phyloP scores from a whole-genome alignment of 2,113 vertebrate genomes.

The Corynorhinus townsendii region DNA sequence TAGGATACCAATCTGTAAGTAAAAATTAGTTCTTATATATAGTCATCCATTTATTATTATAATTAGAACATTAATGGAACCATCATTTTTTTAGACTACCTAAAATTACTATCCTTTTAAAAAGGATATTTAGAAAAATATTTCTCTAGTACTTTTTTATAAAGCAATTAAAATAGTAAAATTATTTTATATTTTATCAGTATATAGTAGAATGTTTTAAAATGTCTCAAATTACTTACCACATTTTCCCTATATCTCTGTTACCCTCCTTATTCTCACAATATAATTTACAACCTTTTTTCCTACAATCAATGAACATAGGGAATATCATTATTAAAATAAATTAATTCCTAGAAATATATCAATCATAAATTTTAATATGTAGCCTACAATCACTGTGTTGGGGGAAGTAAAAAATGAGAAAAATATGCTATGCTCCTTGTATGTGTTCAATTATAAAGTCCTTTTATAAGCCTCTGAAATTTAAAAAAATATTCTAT shows the following conservation, averaged over 20 bases:
- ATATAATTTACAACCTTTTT: background rate
- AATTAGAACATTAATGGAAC: background rate
- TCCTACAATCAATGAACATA: background rate
- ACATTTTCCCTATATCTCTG: background rate
- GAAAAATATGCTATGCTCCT: background rate
- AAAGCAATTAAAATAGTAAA: background rate
- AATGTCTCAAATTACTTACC: background rate
- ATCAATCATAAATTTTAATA: background rate
- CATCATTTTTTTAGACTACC: background rate
- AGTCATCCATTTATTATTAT: background rate
- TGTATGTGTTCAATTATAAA: background rate
- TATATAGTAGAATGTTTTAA: background rate
- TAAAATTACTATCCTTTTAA: background rate
- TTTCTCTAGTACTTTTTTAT: background rate
- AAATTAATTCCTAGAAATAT: background rate
- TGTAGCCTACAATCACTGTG: background rate
- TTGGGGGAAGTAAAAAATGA: background rate
- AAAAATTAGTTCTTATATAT: background rate
- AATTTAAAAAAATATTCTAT: background rate
- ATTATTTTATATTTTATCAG: background rate
- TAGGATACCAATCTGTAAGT: background rate
- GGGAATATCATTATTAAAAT: background rate
- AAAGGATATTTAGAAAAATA: background rate
- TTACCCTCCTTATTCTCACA: background rate
- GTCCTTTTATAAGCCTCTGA: background rate